Percentiles rank a stretch among this genome's conserved stretches.
phyloP scores from a whole-genome alignment of 2,888 invertebrate genomes.

The Lypha dubia region DNA sequence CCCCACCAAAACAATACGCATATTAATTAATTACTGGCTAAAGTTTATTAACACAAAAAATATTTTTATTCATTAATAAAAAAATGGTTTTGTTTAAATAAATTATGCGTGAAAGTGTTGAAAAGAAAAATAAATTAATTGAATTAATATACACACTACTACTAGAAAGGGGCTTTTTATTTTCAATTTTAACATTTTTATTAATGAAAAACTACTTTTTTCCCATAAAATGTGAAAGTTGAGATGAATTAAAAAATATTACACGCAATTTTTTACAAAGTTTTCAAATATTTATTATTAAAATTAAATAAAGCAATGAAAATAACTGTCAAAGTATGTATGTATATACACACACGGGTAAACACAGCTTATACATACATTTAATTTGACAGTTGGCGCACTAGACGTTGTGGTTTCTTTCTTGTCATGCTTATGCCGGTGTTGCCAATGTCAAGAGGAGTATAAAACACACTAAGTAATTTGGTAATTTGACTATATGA shows the following conservation, averaged over 20 bases:
- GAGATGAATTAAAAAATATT: constrained; percentile 53
- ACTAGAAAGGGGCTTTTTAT: constrained; percentile 6
- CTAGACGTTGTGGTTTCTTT: constrained; percentile 31
- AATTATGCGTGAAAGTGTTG: constrained; percentile 72
- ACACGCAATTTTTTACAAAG: constrained; percentile 54
- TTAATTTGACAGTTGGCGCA: constrained; percentile 16
- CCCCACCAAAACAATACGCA: constrained; percentile 46
- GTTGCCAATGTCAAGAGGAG: constrained; percentile 37
- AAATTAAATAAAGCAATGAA: not conserved
- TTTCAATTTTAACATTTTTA: constrained; percentile 22
- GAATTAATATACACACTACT: not conserved
- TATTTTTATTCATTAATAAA: not conserved
- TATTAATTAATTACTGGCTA: constrained; percentile 27
- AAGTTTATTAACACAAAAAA: constrained; percentile 45
- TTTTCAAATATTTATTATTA: not conserved
- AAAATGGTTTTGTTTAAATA: constrained; percentile 59
- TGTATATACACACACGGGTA: not conserved
- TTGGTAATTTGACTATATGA: not conserved
- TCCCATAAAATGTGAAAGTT: constrained; percentile 68
- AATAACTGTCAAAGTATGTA: constrained; percentile 4
- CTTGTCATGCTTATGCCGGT: constrained; percentile 8
- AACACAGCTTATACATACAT: no score
- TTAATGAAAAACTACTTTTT: constrained; percentile 53
- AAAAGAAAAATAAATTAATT: constrained; percentile 48
- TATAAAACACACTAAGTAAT: not conserved